A percentile compares a stretch with the other conserved stretches of the same genome.
Evolutionary conservation across 2,888 invertebrate genomes (phyloP).

Genomic region (Phalera bucephala): DNA sequence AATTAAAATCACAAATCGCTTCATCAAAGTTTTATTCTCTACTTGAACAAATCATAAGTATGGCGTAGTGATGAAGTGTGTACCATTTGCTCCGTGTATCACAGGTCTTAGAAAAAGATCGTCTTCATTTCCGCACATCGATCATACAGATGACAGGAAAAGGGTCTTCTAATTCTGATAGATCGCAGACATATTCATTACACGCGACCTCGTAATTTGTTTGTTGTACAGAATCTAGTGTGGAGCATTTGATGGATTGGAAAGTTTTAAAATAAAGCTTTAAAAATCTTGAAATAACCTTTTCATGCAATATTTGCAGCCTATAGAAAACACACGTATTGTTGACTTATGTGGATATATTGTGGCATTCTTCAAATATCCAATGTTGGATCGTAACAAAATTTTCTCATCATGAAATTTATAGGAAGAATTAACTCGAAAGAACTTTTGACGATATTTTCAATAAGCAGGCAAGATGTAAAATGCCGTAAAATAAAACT

Average conservation of each 20-base stretch:
- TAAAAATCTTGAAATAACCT: no score
- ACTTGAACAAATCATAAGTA: no score
- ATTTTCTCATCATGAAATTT: no score
- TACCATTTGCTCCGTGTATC: constrained; percentile 55
- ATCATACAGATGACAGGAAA: constrained; percentile 73
- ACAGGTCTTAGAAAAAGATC: constrained; percentile 76
- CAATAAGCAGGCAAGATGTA: no score
- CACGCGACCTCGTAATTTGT: constrained; percentile 52
- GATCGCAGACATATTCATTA: constrained; percentile 75
- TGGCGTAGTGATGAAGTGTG: constrained; percentile 42
- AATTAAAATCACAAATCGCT: constrained; percentile 3
- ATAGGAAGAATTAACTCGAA: no score
- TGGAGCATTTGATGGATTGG: constrained; percentile 19
- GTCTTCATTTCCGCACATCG: constrained; percentile 80
- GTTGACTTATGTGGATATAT: no score
- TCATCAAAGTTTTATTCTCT: constrained; percentile 6
- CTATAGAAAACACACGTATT: no score
- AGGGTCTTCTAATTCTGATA: constrained; percentile 80
- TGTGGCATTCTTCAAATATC: no score
- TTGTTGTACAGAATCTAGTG: constrained; percentile 16
- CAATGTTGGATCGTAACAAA: no score
- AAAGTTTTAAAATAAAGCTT: constrained; percentile 9
- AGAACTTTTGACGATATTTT: no score
- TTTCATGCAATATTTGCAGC: no score
- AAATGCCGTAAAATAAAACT: no score